Conservation (phyloP, 1,140 invertebrate genomes). For the Patella vulgata region DNA sequence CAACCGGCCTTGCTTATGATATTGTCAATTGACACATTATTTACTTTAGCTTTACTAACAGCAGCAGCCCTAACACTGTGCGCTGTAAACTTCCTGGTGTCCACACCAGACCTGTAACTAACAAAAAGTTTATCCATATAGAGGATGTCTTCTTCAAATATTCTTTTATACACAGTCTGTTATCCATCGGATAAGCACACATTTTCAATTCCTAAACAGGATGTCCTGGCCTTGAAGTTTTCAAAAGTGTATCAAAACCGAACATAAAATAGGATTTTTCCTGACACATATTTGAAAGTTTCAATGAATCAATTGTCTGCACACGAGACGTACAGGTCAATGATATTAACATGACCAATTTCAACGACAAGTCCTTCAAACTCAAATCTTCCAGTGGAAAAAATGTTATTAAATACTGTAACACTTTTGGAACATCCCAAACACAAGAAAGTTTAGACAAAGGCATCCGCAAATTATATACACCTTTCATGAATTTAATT, state of each 20-base stretch:
- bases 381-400: slow-evolving; percentile 3
- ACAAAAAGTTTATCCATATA: background rate
- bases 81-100: too few species aligned
- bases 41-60: too few species aligned
- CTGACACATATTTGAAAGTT: slow-evolving; percentile 2
- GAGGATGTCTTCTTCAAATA: slow-evolving; percentile 17
- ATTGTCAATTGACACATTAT: too few species aligned
- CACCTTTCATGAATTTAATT: slow-evolving; percentile 19
- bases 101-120: too few species aligned
- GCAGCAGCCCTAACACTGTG: too few species aligned
- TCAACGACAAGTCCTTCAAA: slow-evolving; percentile 18
- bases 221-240: slow-evolving; percentile 16
- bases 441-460: slow-evolving; percentile 11
- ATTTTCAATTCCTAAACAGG: slow-evolving; percentile 1
- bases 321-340: slow-evolving; percentile 13
- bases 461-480: slow-evolving; percentile 18
- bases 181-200: slow-evolving; percentile 10
- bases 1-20: too few species aligned
- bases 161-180: slow-evolving; percentile 16
- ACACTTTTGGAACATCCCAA: slow-evolving; percentile 22
- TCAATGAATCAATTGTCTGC: slow-evolving; percentile 20
- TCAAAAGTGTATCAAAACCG: slow-evolving; percentile 10
- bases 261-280: slow-evolving; percentile 9
- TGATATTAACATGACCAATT: slow-evolving; percentile 19
- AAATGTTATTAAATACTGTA: slow-evolving; percentile 15